Percentiles rank a stretch among this genome's conserved stretches.
phyloP scores from a whole-genome alignment of 2,113 vertebrate species.

The Labeo catla region DNA sequence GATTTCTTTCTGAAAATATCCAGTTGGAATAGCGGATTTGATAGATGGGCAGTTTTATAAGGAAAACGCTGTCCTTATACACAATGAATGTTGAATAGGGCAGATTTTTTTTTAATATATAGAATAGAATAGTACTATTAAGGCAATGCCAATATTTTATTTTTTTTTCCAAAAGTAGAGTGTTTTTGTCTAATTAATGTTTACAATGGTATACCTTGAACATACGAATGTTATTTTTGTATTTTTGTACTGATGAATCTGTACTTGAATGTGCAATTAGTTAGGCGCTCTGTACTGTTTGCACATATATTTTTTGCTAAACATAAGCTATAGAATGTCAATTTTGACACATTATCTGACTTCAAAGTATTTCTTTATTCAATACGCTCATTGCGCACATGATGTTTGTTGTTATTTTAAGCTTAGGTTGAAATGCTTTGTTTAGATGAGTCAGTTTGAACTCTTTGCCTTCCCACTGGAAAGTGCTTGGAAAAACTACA shows the following conservation, averaged over 20 bases:
- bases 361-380: neutral
- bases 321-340: constrained; percentile 69
- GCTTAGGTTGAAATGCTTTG: neutral
- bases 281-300: constrained; percentile 57
- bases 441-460: neutral
- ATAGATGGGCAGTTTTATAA: neutral
- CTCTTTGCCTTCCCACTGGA: neutral
- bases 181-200: neutral
- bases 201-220: neutral
- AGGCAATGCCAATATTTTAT: neutral
- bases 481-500: neutral
- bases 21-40: neutral
- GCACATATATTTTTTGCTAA: neutral
- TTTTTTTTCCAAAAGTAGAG: neutral
- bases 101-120: neutral
- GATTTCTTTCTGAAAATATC: neutral
- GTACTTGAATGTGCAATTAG: constrained; percentile 46
- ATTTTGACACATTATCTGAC: neutral
- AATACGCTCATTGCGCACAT: neutral
- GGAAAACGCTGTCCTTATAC: neutral
- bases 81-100: neutral
- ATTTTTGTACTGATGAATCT: constrained; percentile 21
- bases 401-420: neutral
- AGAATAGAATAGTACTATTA: neutral
- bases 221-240: neutral